These are phyloP conservation scores for Catagonus wagneri DNA, from an alignment of 2,113 vertebrate genomes.

Conservation along the genomic window DNA sequence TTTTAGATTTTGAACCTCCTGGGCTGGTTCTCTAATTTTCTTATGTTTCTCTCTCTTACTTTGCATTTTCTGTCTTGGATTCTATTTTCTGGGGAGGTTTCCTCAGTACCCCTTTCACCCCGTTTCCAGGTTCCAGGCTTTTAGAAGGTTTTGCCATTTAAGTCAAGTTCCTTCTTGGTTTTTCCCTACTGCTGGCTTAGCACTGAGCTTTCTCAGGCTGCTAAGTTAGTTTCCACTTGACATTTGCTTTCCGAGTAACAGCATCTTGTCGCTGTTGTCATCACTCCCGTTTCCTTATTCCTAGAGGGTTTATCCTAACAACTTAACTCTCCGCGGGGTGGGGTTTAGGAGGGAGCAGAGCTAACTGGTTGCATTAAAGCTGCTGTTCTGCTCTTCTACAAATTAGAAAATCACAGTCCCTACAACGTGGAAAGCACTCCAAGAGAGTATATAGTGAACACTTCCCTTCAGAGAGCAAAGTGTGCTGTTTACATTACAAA, in stretches of 20 bases:
- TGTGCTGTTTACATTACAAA: background rate
- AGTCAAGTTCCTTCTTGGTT: background rate
- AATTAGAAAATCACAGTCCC: background rate
- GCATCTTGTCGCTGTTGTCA: background rate
- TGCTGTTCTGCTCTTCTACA: background rate
- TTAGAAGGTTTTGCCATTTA: background rate
- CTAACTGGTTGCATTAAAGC: background rate
- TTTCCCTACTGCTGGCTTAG: background rate
- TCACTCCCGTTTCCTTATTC: background rate
- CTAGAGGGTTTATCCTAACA: background rate
- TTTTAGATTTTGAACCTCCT: background rate
- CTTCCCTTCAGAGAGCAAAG: background rate
- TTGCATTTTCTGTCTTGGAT: slow-evolving; percentile 13
- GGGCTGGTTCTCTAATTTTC: background rate
- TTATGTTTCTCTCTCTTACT: background rate
- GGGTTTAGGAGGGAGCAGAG: background rate
- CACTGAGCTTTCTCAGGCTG: background rate
- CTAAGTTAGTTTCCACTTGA: background rate
- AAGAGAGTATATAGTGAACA: background rate
- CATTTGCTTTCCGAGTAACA: background rate
- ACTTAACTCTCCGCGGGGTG: background rate
- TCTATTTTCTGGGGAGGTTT: slow-evolving; percentile 14
- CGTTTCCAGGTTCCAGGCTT: background rate
- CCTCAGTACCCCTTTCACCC: background rate
- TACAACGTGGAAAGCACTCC: background rate